These are phyloP conservation scores for Tiaroga cobitis DNA, from an alignment of 2,797 vertebrate species.

Conservation along the genomic window DNA sequence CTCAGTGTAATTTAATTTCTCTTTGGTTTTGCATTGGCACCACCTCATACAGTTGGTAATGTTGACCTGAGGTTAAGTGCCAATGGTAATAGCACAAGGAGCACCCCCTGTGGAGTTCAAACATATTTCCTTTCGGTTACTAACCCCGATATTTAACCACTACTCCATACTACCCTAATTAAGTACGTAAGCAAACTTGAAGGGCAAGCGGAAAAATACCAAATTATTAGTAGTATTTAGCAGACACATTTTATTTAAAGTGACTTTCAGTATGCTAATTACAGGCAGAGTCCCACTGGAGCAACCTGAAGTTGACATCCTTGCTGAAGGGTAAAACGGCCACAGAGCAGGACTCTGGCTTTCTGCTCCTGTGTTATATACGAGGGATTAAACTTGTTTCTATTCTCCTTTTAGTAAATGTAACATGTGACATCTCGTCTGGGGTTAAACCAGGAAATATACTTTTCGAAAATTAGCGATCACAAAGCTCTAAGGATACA, in stretches of 20 bases:
- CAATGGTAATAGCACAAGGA: neutral
- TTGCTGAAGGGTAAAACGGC: conserved; percentile 37
- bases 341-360: conserved; percentile 29
- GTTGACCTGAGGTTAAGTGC: neutral
- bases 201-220: conserved; percentile 15
- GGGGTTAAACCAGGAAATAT: conserved; percentile 5
- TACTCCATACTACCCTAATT: neutral
- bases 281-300: conserved; percentile 32
- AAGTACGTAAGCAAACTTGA: neutral
- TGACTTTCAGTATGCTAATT: conserved; percentile 41
- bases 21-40: neutral
- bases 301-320: conserved; percentile 31
- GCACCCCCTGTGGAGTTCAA: neutral
- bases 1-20: neutral
- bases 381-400: neutral
- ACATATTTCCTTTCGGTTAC: neutral
- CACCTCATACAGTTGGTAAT: neutral
- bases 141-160: conserved; percentile 5
- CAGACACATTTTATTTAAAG: conserved; percentile 20
- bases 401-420: conserved; percentile 10
- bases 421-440: conserved; percentile 2
- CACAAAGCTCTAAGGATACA: conserved; percentile 17
- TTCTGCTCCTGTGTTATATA: conserved; percentile 22
- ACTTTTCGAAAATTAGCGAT: conserved; percentile 1
- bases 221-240: conserved; percentile 27